Base-by-base conservation (phyloP, 2,888 invertebrate genomes). In the Notodonta ziczac region DNA sequence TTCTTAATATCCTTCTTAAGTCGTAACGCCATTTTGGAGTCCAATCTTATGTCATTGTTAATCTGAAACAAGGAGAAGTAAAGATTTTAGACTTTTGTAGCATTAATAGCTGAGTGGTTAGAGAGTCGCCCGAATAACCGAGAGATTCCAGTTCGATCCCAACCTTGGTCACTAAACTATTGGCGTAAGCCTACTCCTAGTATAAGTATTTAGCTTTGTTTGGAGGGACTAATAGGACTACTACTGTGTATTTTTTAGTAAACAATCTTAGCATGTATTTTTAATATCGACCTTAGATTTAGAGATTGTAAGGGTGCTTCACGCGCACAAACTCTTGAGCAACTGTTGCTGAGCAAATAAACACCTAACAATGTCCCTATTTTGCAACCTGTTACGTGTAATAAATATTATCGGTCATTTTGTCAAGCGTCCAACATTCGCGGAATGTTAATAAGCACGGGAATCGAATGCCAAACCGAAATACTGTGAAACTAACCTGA, bases 1-100 rank as follows among this genome's bases (percentile, higher is more conserved):
- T 98, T 98, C 92, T 97, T 98, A 80, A 97, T 96, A 87, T 98
- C 97, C 89, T 97, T 97, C 87, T 96, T 96, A 77, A 96, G 88
- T 92, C 96, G 95, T 83, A 97, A 93, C 86, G 97, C 97, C 97
- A 97, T 97, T 83, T 94, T 95, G 86, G 57, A 56, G 64, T 58
- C 59, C 57, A 63, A 65, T 72, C 71, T 82, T 93, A 92, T 90
- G 92, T 81, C 93, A 93, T 93, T 84, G 88, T 92, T 85, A 72
- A 67, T 60, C 88, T 89, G 85, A 0, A 86, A 87, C 83, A 82
- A 60, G 42, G 42, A 42, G 42, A 8, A 42, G 8, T 8, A 2
- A 7, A 3, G 39, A 4, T 4, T 39, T 39, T 39, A 39, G 0
- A 7, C 6, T 39, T 39, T 39, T 39, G 6, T 39, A 24, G 24